Conservation (phyloP, 2,113 vertebrate genomes). For the Hemichromis elongatus region DNA sequence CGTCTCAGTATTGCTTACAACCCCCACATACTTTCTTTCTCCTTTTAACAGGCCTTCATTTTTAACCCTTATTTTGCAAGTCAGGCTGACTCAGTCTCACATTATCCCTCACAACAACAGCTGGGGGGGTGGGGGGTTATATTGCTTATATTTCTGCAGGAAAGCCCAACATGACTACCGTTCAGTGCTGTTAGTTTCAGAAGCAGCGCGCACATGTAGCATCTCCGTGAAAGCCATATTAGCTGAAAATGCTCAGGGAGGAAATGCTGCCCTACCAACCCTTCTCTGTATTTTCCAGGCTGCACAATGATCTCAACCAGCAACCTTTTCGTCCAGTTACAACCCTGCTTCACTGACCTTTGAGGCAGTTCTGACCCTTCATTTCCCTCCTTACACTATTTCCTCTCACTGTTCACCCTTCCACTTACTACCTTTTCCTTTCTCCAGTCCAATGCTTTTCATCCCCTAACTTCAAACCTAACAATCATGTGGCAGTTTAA, state of each 20-base stretch:
- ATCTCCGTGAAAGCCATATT: neutral
- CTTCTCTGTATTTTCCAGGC: neutral
- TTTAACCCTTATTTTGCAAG: constrained; percentile 10
- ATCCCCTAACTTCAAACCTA: neutral
- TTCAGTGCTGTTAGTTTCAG: neutral
- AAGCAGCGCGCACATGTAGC: neutral
- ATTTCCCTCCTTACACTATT: neutral
- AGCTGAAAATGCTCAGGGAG: neutral
- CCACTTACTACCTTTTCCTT: neutral
- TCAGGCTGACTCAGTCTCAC: neutral
- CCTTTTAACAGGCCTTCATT: neutral
- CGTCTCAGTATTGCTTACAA: neutral
- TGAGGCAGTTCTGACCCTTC: neutral
- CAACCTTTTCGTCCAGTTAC: neutral
- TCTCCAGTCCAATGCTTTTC: neutral
- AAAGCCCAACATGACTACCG: neutral
- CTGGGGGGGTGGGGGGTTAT: neutral
- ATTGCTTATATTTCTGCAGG: no score
- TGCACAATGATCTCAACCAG: neutral
- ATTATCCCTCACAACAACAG: neutral
- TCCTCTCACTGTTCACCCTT: constrained; percentile 3
- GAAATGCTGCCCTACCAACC: neutral
- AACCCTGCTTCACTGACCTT: neutral
- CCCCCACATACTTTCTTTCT: neutral
- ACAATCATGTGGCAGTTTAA: neutral